phyloP scores from a whole-genome alignment of 2,888 invertebrate genomes.

The Enoplolaimus lenunculus region DNA sequence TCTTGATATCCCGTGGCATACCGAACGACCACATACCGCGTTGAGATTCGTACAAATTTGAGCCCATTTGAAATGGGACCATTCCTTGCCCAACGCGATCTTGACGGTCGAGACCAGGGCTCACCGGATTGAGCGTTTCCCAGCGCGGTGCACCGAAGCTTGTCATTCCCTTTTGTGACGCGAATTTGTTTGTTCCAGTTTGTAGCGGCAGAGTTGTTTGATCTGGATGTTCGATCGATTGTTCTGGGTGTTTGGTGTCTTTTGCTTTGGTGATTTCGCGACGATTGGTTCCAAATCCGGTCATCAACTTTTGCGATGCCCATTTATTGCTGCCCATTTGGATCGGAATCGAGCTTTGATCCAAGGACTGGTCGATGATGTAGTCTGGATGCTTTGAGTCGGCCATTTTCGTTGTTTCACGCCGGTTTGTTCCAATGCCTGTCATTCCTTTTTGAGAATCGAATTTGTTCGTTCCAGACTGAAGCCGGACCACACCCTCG shows the following conservation, averaged over 20 bases:
- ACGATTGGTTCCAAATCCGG: slow-evolving; percentile 38
- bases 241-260: slow-evolving; percentile 40
- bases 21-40: slow-evolving; percentile 37
- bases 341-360: slow-evolving; percentile 37
- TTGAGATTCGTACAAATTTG: slow-evolving; percentile 28
- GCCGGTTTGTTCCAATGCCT: slow-evolving; percentile 37
- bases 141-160: slow-evolving; percentile 39
- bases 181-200: slow-evolving; percentile 39
- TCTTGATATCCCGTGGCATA: slow-evolving; percentile 17
- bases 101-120: slow-evolving; percentile 37
- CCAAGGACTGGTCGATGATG: slow-evolving; percentile 35
- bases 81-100: slow-evolving; percentile 34
- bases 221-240: slow-evolving; percentile 37
- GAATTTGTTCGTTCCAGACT: slow-evolving; percentile 37
- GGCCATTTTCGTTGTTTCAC: slow-evolving; percentile 39
- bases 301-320: slow-evolving; percentile 39
- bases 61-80: slow-evolving; percentile 21
- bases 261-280: slow-evolving; percentile 35
- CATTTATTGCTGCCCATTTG: slow-evolving; percentile 39
- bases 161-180: slow-evolving; percentile 39
- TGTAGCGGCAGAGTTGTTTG: slow-evolving; percentile 39
- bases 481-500: slow-evolving; percentile 36
- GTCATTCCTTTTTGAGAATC: slow-evolving; percentile 34
- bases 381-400: slow-evolving; percentile 41
- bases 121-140: slow-evolving; percentile 33